Percentiles rank a stretch among this genome's conserved stretches.
Conservation (phyloP, 1,140 invertebrate genomes). For the Carcinoscorpius rotundicauda region DNA sequence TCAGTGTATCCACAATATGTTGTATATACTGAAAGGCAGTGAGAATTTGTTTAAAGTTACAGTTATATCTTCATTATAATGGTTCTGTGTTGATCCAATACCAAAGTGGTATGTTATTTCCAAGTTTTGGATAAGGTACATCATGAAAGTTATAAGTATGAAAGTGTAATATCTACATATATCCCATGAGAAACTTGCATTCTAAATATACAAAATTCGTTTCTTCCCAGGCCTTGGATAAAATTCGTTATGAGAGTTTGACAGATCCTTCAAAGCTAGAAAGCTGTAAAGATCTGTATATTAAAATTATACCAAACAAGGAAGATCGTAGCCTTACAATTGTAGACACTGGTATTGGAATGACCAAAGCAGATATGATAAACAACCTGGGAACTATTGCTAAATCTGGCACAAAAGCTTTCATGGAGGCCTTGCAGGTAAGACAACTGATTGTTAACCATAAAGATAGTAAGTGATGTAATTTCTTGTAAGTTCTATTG, state of each 20-base stretch:
- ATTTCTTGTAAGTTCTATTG: neutral
- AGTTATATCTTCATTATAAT: too few species aligned
- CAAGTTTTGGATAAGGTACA: too few species aligned
- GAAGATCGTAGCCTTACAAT: slow-evolving; percentile 76
- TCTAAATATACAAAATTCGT: slow-evolving; percentile 2
- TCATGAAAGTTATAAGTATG: too few species aligned
- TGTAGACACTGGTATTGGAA: slow-evolving; percentile 87
- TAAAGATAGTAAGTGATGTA: too few species aligned
- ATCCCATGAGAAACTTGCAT: too few species aligned
- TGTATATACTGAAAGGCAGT: too few species aligned
- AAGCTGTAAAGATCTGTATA: slow-evolving; percentile 72
- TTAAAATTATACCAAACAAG: slow-evolving; percentile 84
- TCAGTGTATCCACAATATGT: too few species aligned
- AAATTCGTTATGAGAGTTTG: slow-evolving; percentile 69
- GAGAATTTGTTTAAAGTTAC: too few species aligned
- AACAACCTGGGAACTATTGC: slow-evolving; percentile 94
- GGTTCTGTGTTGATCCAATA: too few species aligned
- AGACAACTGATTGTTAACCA: neutral
- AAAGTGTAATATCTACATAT: too few species aligned
- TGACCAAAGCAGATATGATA: slow-evolving; percentile 91
- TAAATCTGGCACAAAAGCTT: slow-evolving; percentile 90
- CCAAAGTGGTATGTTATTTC: too few species aligned
- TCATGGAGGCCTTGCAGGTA: slow-evolving; percentile 82
- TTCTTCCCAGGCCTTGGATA: slow-evolving; percentile 38
- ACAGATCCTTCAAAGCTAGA: slow-evolving; percentile 79